These are phyloP conservation scores for Enteromius afrohamiltoni DNA, from an alignment of 2,797 vertebrate species.

Conservation along the genomic window DNA sequence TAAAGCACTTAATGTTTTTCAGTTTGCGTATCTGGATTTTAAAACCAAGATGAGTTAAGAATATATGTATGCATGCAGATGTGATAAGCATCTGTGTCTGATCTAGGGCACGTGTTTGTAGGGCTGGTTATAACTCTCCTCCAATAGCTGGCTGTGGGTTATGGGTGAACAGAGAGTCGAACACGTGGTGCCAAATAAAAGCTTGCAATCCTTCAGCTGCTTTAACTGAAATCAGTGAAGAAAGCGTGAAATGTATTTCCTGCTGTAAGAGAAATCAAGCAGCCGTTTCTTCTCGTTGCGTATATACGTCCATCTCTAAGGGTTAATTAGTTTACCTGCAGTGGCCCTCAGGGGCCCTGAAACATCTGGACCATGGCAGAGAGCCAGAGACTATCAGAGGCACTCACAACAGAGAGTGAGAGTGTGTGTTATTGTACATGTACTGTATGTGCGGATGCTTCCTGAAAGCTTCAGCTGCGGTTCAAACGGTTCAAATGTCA, in stretches of 20 bases:
- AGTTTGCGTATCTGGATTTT: not conserved
- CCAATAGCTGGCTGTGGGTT: not conserved
- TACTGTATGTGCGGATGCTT: not conserved
- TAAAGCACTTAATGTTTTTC: not conserved
- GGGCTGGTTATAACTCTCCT: not conserved
- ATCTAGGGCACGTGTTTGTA: constrained; percentile 9
- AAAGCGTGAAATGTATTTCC: not conserved
- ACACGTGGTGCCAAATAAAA: constrained; percentile 20
- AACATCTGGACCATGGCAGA: constrained; percentile 48
- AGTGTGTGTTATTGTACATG: not conserved
- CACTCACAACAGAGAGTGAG: not conserved
- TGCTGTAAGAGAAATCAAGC: constrained; percentile 18
- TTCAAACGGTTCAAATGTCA: not conserved
- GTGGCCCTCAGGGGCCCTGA: constrained; percentile 12
- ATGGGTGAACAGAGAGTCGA: not conserved
- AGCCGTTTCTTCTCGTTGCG: not conserved
- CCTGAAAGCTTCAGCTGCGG: not conserved
- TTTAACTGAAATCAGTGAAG: not conserved
- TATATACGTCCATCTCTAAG: constrained; percentile 3
- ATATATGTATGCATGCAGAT: not conserved
- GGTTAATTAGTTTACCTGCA: constrained; percentile 46
- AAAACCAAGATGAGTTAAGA: not conserved
- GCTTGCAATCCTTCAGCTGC: constrained; percentile 9
- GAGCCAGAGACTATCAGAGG: constrained; percentile 36
- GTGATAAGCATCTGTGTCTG: not conserved